Percentiles rank a stretch among this genome's conserved stretches.
Conservation (phyloP, 2,797 vertebrate species). For the Pagetopsis macropterus region DNA sequence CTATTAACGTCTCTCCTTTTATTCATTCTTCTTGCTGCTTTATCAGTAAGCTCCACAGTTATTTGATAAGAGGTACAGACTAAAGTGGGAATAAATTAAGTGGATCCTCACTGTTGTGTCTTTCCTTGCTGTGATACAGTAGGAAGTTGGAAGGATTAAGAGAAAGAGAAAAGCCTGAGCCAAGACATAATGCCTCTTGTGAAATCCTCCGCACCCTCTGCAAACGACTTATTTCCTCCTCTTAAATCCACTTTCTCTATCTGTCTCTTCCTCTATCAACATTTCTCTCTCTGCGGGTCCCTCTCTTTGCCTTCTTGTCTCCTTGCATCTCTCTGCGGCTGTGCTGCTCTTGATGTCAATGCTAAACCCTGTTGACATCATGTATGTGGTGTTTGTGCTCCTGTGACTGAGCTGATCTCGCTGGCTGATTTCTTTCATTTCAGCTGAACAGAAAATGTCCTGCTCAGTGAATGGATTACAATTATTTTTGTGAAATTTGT, state of each 20-base stretch:
- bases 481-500: background rate
- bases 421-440: conserved; percentile 27
- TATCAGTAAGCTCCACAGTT: conserved; percentile 9
- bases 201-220: conserved; percentile 60
- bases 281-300: background rate
- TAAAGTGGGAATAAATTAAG: conserved; percentile 42
- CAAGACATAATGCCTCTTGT: conserved; percentile 56
- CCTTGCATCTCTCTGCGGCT: background rate
- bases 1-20: background rate
- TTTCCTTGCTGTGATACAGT: conserved; percentile 32
- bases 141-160: conserved; percentile 56
- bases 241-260: conserved; percentile 38
- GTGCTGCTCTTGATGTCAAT: conserved; percentile 24
- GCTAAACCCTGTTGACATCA: conserved; percentile 40
- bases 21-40: background rate
- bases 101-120: conserved; percentile 42
- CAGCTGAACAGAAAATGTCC: background rate
- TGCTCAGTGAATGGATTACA: background rate
- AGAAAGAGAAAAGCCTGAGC: conserved; percentile 52
- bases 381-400: conserved; percentile 43
- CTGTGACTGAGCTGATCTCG: conserved; percentile 50
- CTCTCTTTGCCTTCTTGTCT: conserved; percentile 25
- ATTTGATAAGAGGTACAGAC: conserved; percentile 13
- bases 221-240: conserved; percentile 47
- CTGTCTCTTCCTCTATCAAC: background rate